phyloP scores from a whole-genome alignment of 2,888 invertebrate species.

The Lasius platythorax region DNA sequence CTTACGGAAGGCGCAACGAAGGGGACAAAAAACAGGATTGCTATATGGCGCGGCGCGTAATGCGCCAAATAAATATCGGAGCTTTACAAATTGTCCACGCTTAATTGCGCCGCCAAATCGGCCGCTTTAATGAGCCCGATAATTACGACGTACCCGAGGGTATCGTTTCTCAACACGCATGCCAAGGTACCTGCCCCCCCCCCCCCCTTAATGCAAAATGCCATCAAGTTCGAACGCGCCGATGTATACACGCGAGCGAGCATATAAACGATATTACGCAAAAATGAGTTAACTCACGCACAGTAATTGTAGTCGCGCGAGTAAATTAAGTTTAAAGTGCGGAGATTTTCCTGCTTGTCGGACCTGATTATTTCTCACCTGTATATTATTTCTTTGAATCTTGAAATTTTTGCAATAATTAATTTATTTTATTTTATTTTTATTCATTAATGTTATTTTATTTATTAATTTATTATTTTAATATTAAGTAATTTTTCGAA shows the following conservation, averaged over 20 bases:
- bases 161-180: slow-evolving; percentile 36
- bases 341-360: not conserved
- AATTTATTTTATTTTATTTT: not conserved
- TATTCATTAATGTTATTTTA: not conserved
- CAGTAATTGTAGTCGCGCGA: not conserved
- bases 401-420: not conserved
- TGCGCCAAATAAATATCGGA: slow-evolving; percentile 60
- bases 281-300: slow-evolving; percentile 10
- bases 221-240: not conserved
- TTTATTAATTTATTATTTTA: not conserved
- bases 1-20: not conserved
- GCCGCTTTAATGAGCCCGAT: slow-evolving; percentile 50
- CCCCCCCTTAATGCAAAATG: slow-evolving; percentile 15
- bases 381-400: not conserved
- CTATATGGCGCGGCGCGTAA: slow-evolving; percentile 21
- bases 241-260: not conserved
- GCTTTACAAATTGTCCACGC: slow-evolving; percentile 36
- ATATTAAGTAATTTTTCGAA: not conserved
- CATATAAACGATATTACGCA: slow-evolving; percentile 9
- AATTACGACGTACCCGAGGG: slow-evolving; percentile 44
- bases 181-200: not conserved
- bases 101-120: slow-evolving; percentile 57
- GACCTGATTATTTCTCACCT: not conserved
- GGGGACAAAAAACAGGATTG: slow-evolving; percentile 44
- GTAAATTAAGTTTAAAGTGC: not conserved